Conservation (phyloP, 2,797 vertebrate species). For the Falco berigora region DNA sequence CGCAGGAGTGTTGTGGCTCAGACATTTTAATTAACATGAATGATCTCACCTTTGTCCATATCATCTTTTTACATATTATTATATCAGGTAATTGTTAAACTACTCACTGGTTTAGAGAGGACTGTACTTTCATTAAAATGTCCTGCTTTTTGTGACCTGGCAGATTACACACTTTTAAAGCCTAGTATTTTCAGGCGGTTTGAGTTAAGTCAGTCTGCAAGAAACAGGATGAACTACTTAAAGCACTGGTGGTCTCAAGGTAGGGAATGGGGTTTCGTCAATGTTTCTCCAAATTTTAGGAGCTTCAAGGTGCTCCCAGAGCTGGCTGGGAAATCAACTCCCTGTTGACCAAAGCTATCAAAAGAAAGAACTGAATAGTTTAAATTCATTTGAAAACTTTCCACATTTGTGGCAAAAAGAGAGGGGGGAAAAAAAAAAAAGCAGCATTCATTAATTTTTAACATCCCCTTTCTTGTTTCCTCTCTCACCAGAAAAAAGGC, state of each 20-base stretch:
- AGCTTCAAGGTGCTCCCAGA: background rate
- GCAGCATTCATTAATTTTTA: slow-evolving; percentile 24
- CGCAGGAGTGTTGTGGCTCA: background rate
- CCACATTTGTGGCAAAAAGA: background rate
- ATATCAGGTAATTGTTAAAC: slow-evolving; percentile 38
- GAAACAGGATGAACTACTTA: background rate
- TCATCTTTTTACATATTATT: slow-evolving; percentile 29
- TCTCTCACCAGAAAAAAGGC: background rate
- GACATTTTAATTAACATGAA: slow-evolving; percentile 56
- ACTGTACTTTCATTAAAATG: background rate
- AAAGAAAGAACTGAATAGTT: background rate
- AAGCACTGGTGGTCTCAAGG: background rate
- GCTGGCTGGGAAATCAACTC: background rate
- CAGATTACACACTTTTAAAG: background rate
- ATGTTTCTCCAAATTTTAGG: background rate
- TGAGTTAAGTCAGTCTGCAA: slow-evolving; percentile 8
- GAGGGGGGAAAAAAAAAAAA: background rate
- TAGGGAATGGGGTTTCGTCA: background rate
- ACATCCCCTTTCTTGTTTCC: background rate
- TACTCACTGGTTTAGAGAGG: slow-evolving; percentile 16
- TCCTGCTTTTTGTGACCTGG: background rate
- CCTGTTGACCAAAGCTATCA: background rate
- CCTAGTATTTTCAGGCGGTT: background rate
- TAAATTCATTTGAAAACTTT: background rate
- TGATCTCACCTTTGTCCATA: slow-evolving; percentile 44